A percentile compares a stretch with the other conserved stretches of the same genome.
These are phyloP conservation scores for Ricordea florida DNA, from an alignment of 92 coral and sea anemone species.

Conservation along the genomic window DNA sequence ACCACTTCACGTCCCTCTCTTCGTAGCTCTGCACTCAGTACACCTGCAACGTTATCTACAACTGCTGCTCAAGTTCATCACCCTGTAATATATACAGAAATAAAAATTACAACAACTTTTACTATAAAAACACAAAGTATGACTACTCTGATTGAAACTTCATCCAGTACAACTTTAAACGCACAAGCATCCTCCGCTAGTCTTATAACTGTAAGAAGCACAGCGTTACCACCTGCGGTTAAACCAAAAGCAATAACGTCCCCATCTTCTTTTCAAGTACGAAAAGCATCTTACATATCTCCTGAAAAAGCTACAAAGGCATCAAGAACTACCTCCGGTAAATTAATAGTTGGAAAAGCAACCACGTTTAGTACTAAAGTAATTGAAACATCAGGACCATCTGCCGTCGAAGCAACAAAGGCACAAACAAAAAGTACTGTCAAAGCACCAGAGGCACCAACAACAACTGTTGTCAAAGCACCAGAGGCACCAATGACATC, in stretches of 20 bases:
- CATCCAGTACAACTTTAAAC: no score
- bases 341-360: background rate
- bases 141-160: background rate
- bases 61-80: no score
- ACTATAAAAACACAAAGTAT: background rate
- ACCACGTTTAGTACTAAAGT: background rate
- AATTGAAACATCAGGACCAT: background rate
- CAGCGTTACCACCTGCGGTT: background rate
- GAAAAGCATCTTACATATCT: background rate
- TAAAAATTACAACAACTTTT: background rate
- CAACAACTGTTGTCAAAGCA: background rate
- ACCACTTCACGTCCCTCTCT: background rate
- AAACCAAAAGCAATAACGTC: background rate
- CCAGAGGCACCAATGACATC: background rate
- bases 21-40: no score
- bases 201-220: background rate
- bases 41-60: no score
- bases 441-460: background rate
- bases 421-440: background rate
- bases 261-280: slow-evolving; percentile 1
- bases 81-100: no score
- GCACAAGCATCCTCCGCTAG: no score
- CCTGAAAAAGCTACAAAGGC: background rate
- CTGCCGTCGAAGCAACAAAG: background rate
- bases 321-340: background rate